Evolutionary conservation across 2,797 vertebrate species (phyloP).

Genomic region (Lepilemur ruficaudatus): DNA sequence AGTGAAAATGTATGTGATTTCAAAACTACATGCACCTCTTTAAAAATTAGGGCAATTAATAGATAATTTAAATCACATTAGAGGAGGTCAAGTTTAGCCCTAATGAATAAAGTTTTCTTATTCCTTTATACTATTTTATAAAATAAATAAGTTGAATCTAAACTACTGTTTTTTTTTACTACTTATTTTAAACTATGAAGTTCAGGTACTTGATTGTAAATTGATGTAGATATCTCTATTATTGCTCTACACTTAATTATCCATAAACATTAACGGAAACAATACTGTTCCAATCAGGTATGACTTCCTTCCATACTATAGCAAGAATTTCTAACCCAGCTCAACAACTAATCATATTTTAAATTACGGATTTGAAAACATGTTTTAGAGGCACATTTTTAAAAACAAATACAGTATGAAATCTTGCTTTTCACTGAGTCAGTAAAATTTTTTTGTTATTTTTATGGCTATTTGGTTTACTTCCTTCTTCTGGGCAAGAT

Average conservation of each 20-base stretch:
- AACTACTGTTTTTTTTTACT: constrained; percentile 16
- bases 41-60: constrained; percentile 36
- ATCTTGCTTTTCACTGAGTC: constrained; percentile 22
- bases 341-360: constrained; percentile 25
- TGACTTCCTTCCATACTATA: constrained; percentile 40
- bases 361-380: constrained; percentile 28
- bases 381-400: constrained; percentile 43
- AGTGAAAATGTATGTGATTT: neutral
- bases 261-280: neutral
- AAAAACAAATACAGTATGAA: constrained; percentile 45
- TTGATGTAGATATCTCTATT: neutral
- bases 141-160: constrained; percentile 40
- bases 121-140: neutral
- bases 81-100: neutral
- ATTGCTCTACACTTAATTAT: neutral
- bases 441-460: neutral
- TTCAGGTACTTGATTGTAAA: neutral
- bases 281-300: neutral
- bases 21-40: constrained; percentile 34
- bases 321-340: neutral
- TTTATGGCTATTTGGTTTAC: constrained; percentile 21
- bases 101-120: constrained; percentile 40
- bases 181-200: constrained; percentile 47
- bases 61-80: constrained; percentile 22
- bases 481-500: constrained; percentile 5